Percentiles rank a stretch among this genome's conserved stretches.
Evolutionary conservation across 2,888 invertebrate genomes (phyloP).

Genomic region (Linyphia triangularis): DNA sequence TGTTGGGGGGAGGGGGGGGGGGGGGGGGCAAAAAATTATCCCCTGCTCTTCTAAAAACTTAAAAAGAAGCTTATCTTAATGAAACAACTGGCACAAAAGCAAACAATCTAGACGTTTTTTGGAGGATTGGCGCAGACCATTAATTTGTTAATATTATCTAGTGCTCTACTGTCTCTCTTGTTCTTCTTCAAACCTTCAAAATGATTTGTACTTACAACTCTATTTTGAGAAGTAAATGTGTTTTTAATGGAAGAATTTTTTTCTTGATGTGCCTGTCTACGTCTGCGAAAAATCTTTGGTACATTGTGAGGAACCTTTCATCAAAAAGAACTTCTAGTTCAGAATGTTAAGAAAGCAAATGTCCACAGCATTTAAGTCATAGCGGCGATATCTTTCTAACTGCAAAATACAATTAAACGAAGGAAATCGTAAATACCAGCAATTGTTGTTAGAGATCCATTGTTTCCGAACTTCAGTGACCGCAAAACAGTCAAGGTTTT

Average conservation of each 20-base stretch:
- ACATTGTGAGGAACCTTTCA: conserved; percentile 60
- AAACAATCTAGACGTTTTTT: conserved; percentile 54
- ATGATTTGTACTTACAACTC: conserved; percentile 73
- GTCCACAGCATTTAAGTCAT: conserved; percentile 55
- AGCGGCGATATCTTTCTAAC: conserved; percentile 50
- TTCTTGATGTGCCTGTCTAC: conserved; percentile 31
- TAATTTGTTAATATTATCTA: conserved; percentile 73
- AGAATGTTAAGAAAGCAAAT: conserved; percentile 29
- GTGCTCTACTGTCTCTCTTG: conserved; percentile 55
- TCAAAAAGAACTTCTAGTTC: conserved; percentile 50
- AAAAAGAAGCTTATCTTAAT: conserved; percentile 72
- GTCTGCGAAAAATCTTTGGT: conserved; percentile 56
- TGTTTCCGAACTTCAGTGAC: conserved; percentile 70
- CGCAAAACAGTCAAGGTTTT: conserved; percentile 1
- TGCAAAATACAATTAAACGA: conserved; percentile 71
- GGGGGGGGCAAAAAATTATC: not conserved
- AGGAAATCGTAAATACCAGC: conserved; percentile 72
- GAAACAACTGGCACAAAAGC: conserved; percentile 71
- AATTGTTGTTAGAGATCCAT: conserved; percentile 65
- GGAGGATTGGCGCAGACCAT: conserved; percentile 44
- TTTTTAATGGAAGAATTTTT: conserved; percentile 72
- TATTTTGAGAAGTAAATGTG: conserved; percentile 64
- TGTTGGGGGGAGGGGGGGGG: not conserved
- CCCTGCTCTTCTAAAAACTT: conserved; percentile 31
- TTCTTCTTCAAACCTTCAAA: not conserved